Conservation (phyloP, 2,113 vertebrate species). For the Centropus unirufus region DNA sequence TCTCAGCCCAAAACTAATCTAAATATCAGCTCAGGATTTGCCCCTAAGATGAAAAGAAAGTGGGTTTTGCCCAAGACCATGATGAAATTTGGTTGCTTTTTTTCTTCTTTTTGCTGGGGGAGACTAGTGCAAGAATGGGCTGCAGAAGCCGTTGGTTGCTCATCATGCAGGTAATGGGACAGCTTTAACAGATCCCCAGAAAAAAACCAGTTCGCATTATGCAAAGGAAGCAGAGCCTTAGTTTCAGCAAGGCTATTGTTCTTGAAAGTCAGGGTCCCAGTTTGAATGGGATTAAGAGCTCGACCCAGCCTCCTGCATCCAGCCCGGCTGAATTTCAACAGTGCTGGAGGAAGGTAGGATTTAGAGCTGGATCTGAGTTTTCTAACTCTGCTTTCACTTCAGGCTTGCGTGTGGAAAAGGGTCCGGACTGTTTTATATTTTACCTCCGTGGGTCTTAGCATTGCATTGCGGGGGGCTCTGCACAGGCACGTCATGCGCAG, state of each 20-base stretch:
- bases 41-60: not conserved
- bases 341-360: not conserved
- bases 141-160: not conserved
- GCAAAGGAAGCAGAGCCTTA: not conserved
- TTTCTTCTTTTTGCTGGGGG: not conserved
- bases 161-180: not conserved
- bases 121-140: not conserved
- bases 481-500: fast-evolving
- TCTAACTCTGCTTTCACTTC: not conserved
- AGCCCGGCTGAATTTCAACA: not conserved
- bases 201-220: fast-evolving
- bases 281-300: not conserved
- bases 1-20: not conserved
- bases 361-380: not conserved
- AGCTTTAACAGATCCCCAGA: not conserved
- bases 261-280: not conserved
- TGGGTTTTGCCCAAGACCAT: not conserved
- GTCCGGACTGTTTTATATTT: not conserved
- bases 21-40: not conserved
- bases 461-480: fast-evolving
- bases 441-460: not conserved
- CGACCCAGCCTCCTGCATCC: not conserved
- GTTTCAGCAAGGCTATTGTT: not conserved
- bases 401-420: not conserved
- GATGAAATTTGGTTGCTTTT: not conserved